phyloP scores from a whole-genome alignment of 2,888 invertebrate species.

The Chydorus sphaericus region DNA sequence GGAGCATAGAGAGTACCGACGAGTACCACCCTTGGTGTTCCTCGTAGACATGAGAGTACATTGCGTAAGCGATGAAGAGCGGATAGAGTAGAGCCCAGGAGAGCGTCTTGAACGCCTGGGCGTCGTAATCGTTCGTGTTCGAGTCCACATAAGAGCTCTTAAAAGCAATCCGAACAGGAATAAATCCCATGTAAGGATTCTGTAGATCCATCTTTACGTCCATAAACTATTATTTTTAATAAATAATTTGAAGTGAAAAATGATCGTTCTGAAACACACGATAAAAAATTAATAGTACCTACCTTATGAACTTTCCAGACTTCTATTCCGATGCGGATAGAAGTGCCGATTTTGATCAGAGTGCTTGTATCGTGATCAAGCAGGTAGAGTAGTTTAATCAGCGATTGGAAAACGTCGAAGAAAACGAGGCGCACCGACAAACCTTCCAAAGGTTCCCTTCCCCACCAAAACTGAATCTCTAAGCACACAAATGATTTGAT shows the following conservation, averaged over 20 bases:
- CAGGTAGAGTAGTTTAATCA: constrained; percentile 89
- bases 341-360: constrained; percentile 84
- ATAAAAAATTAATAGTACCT: constrained; percentile 16
- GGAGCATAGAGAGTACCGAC: constrained; percentile 87
- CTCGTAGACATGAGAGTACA: constrained; percentile 85
- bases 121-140: constrained; percentile 84
- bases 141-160: constrained; percentile 95
- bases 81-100: constrained; percentile 98
- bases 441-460: constrained; percentile 89
- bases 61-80: constrained; percentile 76
- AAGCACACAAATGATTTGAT: constrained; percentile 17
- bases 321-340: constrained; percentile 87
- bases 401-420: constrained; percentile 93
- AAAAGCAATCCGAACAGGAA: constrained; percentile 73
- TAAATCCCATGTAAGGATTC: constrained; percentile 52
- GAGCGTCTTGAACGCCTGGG: constrained; percentile 87
- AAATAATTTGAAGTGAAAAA: constrained; percentile 14
- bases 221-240: constrained; percentile 39
- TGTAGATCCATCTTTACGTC: constrained; percentile 66
- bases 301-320: constrained; percentile 97
- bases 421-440: constrained; percentile 95
- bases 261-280: too few relatives aligned
- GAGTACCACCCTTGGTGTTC: constrained; percentile 99
- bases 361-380: constrained; percentile 97
- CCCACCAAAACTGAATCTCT: constrained; percentile 99